Percentiles rank a stretch among this genome's conserved stretches.
These are phyloP conservation scores for Corydoras maculifer DNA, from an alignment of 2,113 vertebrate genomes.

Conservation along the genomic window DNA sequence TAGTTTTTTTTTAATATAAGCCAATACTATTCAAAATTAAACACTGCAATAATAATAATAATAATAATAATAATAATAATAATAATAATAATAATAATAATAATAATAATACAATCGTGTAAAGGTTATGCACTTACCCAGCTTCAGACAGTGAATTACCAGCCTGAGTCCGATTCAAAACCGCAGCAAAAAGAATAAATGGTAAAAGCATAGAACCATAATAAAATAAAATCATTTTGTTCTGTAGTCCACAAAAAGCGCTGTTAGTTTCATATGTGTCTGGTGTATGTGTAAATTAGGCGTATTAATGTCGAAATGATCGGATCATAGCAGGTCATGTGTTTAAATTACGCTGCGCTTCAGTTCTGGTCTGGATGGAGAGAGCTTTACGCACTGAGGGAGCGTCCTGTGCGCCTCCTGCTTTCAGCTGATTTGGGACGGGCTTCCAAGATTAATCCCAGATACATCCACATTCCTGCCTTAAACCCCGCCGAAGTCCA, in stretches of 20 bases:
- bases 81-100: too few species aligned
- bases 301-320: too few species aligned
- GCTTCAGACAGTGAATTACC: slow-evolving; percentile 51
- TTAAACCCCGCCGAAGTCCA: slow-evolving; percentile 21
- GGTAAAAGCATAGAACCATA: slow-evolving; percentile 52
- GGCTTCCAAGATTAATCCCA: slow-evolving; percentile 55
- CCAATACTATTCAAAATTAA: too few species aligned
- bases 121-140: slow-evolving; percentile 45
- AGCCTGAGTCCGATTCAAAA: slow-evolving; percentile 50
- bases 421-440: slow-evolving; percentile 47
- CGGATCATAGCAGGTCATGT: not conserved
- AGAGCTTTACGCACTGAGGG: slow-evolving; percentile 6
- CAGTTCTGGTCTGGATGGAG: not conserved
- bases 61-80: too few species aligned
- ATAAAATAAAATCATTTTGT: slow-evolving; percentile 61
- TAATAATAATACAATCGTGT: too few species aligned
- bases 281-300: too few species aligned
- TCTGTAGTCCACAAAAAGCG: slow-evolving; percentile 7
- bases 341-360: too few species aligned
- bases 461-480: slow-evolving; percentile 59
- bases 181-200: slow-evolving; percentile 51
- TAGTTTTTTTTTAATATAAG: too few species aligned
- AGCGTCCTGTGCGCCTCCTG: slow-evolving; percentile 23
- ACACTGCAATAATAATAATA: too few species aligned
- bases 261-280: not conserved